phyloP scores from a whole-genome alignment of 2,797 vertebrate genomes.

The Triplophysa yarkandensis region DNA sequence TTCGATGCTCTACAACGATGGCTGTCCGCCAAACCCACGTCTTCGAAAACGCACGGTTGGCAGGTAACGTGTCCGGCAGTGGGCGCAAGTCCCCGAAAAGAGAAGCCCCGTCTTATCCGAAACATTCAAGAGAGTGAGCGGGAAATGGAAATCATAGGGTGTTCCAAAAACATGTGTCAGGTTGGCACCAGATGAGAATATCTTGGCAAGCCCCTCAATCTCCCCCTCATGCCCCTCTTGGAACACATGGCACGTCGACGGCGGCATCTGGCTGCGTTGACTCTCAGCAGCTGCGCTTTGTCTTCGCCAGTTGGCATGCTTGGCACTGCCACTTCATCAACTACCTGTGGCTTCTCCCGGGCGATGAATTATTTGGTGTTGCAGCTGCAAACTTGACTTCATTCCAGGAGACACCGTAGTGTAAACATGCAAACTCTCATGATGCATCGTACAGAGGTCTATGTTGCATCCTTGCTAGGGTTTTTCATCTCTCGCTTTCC shows the following conservation, averaged over 20 bases:
- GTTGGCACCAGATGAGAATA: constrained; percentile 82
- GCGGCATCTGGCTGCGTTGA: constrained; percentile 85
- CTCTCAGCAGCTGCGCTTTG: constrained; percentile 84
- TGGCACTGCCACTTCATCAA: constrained; percentile 86
- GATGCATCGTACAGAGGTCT: neutral
- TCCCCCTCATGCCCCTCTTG: constrained; percentile 80
- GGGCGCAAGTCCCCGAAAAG: constrained; percentile 70
- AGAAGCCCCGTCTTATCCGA: constrained; percentile 69
- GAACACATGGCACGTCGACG: constrained; percentile 86
- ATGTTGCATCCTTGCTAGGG: constrained; percentile 6
- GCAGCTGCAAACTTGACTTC: constrained; percentile 81
- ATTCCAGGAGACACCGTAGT: constrained; percentile 76
- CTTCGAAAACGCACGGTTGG: constrained; percentile 59
- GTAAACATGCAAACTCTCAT: constrained; percentile 66
- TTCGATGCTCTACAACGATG: constrained; percentile 55
- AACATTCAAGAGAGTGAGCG: constrained; percentile 67
- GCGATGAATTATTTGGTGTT: constrained; percentile 80
- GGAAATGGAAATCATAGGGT: constrained; percentile 75
- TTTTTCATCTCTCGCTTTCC: neutral
- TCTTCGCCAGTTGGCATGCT: constrained; percentile 86
- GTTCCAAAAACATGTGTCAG: constrained; percentile 81
- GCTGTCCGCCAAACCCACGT: constrained; percentile 59
- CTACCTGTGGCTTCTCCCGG: constrained; percentile 86
- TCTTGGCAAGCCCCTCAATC: constrained; percentile 79
- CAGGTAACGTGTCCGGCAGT: constrained; percentile 71